A percentile compares a stretch with the other conserved stretches of the same genome.
Evolutionary conservation across 2,888 invertebrate species (phyloP).

Genomic region (Allygus modestus): DNA sequence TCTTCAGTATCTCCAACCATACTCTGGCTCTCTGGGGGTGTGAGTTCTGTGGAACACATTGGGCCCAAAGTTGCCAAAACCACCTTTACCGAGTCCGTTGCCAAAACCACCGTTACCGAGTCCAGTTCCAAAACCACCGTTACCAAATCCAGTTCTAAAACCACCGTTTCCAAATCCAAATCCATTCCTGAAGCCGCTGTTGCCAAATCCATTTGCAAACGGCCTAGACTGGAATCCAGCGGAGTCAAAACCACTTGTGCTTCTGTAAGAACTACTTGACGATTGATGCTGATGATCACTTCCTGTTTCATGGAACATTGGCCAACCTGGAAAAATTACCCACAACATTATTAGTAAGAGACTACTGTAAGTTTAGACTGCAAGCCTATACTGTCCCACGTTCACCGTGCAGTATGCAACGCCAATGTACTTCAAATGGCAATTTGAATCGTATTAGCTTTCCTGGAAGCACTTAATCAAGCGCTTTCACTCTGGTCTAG

Average conservation of each 20-base stretch:
- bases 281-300: background rate
- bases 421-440: too few species aligned
- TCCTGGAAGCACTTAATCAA: too few species aligned
- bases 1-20: constrained; percentile 46
- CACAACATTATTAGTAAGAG: too few species aligned
- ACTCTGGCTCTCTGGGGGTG: constrained; percentile 31
- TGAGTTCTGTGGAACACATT: constrained; percentile 38
- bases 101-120: constrained; percentile 12
- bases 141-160: constrained; percentile 3
- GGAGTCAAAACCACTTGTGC: background rate
- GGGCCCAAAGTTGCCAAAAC: constrained; percentile 14
- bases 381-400: too few species aligned
- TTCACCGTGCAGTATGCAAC: too few species aligned
- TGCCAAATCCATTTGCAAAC: constrained; percentile 2
- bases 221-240: background rate
- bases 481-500: too few species aligned
- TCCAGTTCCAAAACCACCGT: background rate
- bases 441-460: too few species aligned
- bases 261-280: background rate
- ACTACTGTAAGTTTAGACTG: too few species aligned
- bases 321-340: constrained; percentile 44
- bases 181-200: background rate
- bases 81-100: background rate
- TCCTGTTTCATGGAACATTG: constrained; percentile 31
- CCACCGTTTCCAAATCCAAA: background rate